A percentile compares a stretch with the other conserved stretches of the same genome.
phyloP scores from a whole-genome alignment of 2,888 invertebrate species.

The Dromius quadrimaculatus region DNA sequence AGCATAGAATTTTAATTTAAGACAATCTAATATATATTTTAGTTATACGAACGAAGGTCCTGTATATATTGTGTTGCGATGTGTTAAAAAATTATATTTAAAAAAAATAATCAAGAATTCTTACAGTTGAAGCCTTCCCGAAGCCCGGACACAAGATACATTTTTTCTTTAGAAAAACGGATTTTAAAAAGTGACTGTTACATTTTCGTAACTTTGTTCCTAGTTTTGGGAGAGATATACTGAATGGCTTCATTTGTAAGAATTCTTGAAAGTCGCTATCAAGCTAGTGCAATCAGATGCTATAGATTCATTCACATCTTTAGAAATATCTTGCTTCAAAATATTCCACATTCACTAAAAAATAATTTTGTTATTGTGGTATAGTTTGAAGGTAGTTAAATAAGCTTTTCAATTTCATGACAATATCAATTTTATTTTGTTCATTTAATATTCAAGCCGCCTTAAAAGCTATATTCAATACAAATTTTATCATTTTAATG shows the following conservation, averaged over 20 bases:
- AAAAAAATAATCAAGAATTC: conserved; percentile 38
- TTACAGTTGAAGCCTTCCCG: conserved; percentile 17
- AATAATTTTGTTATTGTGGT: neutral
- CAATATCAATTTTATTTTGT: conserved; percentile 44
- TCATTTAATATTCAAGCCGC: conserved; percentile 38
- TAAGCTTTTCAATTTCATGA: conserved; percentile 39
- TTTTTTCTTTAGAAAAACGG: too few species aligned
- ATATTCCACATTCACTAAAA: neutral
- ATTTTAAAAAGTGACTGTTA: conserved; percentile 7
- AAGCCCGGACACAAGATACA: too few species aligned
- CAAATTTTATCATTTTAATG: conserved; percentile 51
- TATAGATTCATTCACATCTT: conserved; percentile 39
- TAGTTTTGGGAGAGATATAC: neutral
- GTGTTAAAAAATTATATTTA: conserved; percentile 44
- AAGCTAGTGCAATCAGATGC: conserved; percentile 51
- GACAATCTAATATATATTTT: conserved; percentile 58
- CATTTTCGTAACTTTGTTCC: conserved; percentile 10
- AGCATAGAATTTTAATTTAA: conserved; percentile 58
- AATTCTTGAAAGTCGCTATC: conserved; percentile 40
- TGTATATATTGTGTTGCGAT: conserved; percentile 51
- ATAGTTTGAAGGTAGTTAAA: neutral
- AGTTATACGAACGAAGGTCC: conserved; percentile 52
- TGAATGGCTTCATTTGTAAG: conserved; percentile 30
- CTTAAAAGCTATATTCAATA: conserved; percentile 48
- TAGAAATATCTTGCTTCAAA: neutral